phyloP scores from a whole-genome alignment of 1,140 invertebrate species.

The Trichonephila clavipes region DNA sequence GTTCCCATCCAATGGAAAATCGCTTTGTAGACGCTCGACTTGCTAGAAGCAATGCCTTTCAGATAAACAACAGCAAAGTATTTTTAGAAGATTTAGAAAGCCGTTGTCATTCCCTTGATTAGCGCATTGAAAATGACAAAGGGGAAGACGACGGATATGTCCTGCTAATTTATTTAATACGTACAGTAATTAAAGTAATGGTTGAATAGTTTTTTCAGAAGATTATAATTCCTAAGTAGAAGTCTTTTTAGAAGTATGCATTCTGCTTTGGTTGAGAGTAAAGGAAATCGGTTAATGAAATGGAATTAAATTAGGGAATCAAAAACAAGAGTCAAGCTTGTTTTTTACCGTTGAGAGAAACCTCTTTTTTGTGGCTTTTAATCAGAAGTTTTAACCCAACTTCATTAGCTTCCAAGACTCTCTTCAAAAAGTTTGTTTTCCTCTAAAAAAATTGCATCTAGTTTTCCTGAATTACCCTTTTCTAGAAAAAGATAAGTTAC shows the following conservation, averaged over 20 bases:
- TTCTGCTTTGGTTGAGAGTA: not conserved
- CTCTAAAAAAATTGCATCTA: no score
- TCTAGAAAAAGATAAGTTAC: no score
- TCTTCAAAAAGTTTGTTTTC: not conserved
- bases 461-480: no score
- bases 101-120: not conserved
- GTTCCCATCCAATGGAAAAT: conserved; percentile 15
- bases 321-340: not conserved
- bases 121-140: not conserved
- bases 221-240: not conserved
- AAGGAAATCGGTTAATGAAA: not conserved
- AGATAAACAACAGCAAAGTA: conserved; percentile 14
- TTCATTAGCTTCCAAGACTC: not conserved
- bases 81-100: not conserved
- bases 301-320: not conserved
- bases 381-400: not conserved
- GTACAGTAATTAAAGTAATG: conserved; percentile 3
- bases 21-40: not conserved
- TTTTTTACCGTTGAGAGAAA: not conserved
- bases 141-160: not conserved
- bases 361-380: not conserved
- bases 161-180: conserved; percentile 27
- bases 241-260: not conserved
- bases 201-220: not conserved
- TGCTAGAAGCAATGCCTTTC: not conserved